Conservation (phyloP, 1,140 invertebrate species). For the Cotesia chilonis region DNA sequence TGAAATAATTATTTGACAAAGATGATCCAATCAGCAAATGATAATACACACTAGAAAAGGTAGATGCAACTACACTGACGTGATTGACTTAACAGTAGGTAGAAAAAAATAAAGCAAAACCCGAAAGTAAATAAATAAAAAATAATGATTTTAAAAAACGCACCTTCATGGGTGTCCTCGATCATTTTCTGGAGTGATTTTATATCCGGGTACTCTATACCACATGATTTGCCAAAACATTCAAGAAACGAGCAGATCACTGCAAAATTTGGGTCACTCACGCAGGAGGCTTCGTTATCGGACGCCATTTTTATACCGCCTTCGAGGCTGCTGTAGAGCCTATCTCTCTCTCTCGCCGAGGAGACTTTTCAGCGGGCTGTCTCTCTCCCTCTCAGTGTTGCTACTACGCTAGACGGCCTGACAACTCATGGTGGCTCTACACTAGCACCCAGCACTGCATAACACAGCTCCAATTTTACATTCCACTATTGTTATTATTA, state of each 20-base stretch:
- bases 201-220: conserved; percentile 79
- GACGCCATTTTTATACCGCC: conserved; percentile 77
- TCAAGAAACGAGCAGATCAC: conserved; percentile 93
- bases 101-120: conserved; percentile 19
- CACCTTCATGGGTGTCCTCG: conserved; percentile 88
- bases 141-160: conserved; percentile 46
- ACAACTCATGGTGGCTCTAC: conserved; percentile 40
- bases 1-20: too few relatives aligned
- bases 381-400: conserved; percentile 33
- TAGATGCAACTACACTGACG: too few relatives aligned
- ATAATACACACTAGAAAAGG: too few relatives aligned
- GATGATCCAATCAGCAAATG: too few relatives aligned
- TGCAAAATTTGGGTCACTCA: conserved; percentile 94
- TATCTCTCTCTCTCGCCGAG: not conserved
- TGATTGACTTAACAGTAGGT: too few relatives aligned
- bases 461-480: not conserved
- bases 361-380: not conserved
- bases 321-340: conserved; percentile 31
- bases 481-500: not conserved
- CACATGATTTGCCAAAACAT: conserved; percentile 84
- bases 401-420: conserved; percentile 50
- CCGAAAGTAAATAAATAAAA: conserved; percentile 18
- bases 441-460: too few relatives aligned
- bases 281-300: conserved; percentile 84
- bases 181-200: conserved; percentile 85